Evolutionary conservation across 2,113 vertebrate genomes (phyloP).

Genomic region (Monarcha castaneiventris): DNA sequence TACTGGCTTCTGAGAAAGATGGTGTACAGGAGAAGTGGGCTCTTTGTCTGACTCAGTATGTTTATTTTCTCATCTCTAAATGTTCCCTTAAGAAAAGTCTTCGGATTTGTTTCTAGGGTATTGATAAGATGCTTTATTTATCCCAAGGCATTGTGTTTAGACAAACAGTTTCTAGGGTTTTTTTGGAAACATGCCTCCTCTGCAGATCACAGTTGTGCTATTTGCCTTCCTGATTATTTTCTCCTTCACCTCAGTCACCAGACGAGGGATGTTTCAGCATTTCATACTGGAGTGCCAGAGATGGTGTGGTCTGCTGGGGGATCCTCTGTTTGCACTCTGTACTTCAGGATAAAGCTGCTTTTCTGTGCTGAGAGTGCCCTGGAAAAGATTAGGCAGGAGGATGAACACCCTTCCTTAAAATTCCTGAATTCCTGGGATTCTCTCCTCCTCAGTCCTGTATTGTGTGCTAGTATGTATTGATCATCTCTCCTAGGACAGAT

Average conservation of each 20-base stretch:
- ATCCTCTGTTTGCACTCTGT: neutral
- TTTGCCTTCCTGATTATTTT: neutral
- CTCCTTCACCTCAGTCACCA: neutral
- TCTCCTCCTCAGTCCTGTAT: neutral
- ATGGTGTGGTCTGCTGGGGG: neutral
- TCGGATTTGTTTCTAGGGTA: neutral
- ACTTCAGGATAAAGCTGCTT: neutral
- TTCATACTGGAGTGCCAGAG: neutral
- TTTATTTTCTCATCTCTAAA: neutral
- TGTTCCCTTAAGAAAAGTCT: neutral
- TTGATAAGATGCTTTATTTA: neutral
- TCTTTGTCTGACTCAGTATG: neutral
- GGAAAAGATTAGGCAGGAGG: neutral
- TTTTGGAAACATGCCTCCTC: neutral
- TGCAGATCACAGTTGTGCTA: neutral
- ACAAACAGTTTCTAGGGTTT: neutral
- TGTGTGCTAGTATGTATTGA: neutral
- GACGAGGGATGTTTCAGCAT: accelerated
- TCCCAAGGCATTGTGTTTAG: neutral
- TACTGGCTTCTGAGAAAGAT: neutral
- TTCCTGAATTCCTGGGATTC: neutral
- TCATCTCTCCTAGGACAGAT: neutral
- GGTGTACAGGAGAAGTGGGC: neutral
- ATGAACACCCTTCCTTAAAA: neutral
- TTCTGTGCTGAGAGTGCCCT: neutral